phyloP scores from a whole-genome alignment of 1,140 invertebrate species.

The Potamilus streckersoni region DNA sequence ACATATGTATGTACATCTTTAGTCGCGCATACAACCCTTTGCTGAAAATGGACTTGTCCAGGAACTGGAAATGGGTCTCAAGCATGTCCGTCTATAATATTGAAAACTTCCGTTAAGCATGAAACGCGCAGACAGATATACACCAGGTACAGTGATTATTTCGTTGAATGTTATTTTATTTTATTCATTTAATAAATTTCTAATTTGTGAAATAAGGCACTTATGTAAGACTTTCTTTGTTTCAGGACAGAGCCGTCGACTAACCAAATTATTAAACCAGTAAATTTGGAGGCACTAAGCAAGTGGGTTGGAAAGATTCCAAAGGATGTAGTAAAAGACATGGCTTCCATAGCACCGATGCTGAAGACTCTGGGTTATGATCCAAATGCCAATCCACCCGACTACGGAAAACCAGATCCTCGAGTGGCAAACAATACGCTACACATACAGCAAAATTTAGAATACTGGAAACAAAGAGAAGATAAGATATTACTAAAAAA shows the following conservation, averaged over 20 bases:
- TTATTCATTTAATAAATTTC: too few relatives aligned
- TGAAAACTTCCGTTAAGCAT: too few relatives aligned
- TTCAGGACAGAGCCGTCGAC: conserved; percentile 94
- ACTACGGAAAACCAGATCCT: conserved; percentile 89
- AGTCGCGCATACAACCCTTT: too few relatives aligned
- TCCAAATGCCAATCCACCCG: conserved; percentile 92
- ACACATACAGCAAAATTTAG: conserved; percentile 67
- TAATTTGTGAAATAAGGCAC: too few relatives aligned
- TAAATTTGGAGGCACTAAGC: conserved; percentile 95
- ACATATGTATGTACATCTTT: too few relatives aligned
- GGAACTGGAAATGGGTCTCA: too few relatives aligned
- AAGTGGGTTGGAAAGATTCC: conserved; percentile 98
- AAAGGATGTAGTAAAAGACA: conserved; percentile 88
- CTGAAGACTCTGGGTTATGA: conserved; percentile 90
- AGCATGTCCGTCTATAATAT: too few relatives aligned
- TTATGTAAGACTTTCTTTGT: background rate
- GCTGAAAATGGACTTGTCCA: too few relatives aligned
- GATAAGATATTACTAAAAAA: conserved; percentile 35
- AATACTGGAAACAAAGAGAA: conserved; percentile 66
- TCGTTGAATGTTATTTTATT: too few relatives aligned
- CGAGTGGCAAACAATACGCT: conserved; percentile 87
- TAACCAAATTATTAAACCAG: conserved; percentile 98
- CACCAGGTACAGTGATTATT: too few relatives aligned
- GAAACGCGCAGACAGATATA: too few relatives aligned
- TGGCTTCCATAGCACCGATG: conserved; percentile 94